Evolutionary conservation across 2,888 invertebrate species (phyloP), one percentile per base, ranked within the genome.

Genomic region (Tromatobia lineatoria): DNA sequence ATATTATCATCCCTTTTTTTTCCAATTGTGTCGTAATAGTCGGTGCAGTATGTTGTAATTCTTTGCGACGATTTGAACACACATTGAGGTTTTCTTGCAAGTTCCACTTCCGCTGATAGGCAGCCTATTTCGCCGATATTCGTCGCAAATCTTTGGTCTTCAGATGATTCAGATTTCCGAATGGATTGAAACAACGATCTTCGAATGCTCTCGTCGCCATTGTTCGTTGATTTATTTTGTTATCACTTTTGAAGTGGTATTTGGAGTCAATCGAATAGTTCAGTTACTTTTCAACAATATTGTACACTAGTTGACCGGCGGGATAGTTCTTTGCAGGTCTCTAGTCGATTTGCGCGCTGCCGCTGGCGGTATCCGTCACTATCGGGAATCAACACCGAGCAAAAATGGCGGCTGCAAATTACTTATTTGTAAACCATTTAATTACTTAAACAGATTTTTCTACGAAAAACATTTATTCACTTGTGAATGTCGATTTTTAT

Each of bases 81-180:
- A 38, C 42, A 34, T 18, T 64, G 34, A 64, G 34, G 64, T 34
- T 64, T 10, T 38, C 38, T 10, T 2, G 15, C 38, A 64, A 42
- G 38, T 64, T 38, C 42, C 64, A 64, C 18, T 64, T 64, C 38
- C 18, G 64, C 38, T 64, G 64, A 38, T 42, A n/a, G 64, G 38
- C 38, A 34, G 64, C 38, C 42, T n/a, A n/a, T n/a, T n/a, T n/a
- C n/a, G n/a, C n/a, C n/a, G 64, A 64, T 64, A 64, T 64, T 64
- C 64, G 42, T 6, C 64, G 64, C 42, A 64, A 64, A 38, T 38
- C 18, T 42, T 64, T 64, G 34, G 64, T 38, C 42, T 64, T 64
- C 38, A 64, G 64, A 38, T 64, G 64, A 64, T 64, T 64, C 38
- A 64, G n/a, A n/a, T 42, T 64, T 64, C 64, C 64, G n/a, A 64